Evolutionary conservation across 2,113 vertebrate species (phyloP).

Genomic region (Poecilia latipinna): DNA sequence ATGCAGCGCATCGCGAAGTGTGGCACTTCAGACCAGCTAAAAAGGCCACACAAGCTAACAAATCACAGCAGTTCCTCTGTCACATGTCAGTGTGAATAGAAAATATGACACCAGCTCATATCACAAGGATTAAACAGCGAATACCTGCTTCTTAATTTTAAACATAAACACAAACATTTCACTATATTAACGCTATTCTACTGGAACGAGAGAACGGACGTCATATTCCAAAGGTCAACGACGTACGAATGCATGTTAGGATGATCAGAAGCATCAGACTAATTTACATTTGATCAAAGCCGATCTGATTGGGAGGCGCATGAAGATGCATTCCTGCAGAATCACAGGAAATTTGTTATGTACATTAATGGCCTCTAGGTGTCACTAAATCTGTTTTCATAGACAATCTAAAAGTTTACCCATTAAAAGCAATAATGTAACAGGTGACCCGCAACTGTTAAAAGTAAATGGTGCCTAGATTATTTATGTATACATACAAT

Average conservation of each 20-base stretch:
- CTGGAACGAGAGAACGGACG: no score
- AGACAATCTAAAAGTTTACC: neutral
- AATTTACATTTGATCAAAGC: neutral
- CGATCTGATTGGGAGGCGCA: neutral
- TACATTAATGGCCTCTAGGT: constrained; percentile 20
- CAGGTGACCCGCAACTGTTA: constrained; percentile 96
- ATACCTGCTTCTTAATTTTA: no score
- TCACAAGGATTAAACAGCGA: no score
- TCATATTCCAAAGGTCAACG: no score
- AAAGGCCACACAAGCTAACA: constrained; percentile 1
- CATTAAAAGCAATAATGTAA: constrained; percentile 73
- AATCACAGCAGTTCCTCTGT: no score
- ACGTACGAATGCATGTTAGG: neutral
- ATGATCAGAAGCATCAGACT: neutral
- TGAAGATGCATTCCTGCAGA: no score
- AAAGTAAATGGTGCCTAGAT: constrained; percentile 21
- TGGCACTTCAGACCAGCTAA: constrained; percentile 55
- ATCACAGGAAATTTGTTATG: neutral
- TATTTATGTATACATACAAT: constrained; percentile 4
- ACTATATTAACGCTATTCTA: no score
- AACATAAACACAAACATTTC: no score
- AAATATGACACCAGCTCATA: no score
- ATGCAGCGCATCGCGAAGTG: neutral
- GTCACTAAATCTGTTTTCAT: constrained; percentile 12
- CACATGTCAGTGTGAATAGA: no score